phyloP scores from a whole-genome alignment of 2,797 vertebrate species.

The Bovichtus variegatus region DNA sequence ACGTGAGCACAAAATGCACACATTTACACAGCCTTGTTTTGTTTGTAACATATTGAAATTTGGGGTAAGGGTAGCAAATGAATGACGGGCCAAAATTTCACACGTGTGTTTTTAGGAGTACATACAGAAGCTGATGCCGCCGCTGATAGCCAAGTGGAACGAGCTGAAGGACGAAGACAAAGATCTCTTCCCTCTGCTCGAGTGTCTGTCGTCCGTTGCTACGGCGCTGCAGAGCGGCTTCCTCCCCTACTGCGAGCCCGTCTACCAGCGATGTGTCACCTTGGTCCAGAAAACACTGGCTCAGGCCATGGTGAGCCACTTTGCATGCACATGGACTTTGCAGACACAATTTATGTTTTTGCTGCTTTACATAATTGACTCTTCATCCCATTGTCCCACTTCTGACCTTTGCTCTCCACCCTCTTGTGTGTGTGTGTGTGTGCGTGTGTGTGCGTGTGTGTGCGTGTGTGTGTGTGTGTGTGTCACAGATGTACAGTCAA shows the following conservation, averaged over 20 bases:
- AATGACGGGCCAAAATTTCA: background rate
- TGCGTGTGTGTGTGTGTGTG: background rate
- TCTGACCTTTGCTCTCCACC: background rate
- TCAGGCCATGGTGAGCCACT: slow-evolving; percentile 91
- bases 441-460: background rate
- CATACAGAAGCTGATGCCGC: slow-evolving; percentile 96
- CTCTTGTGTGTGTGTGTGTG: background rate
- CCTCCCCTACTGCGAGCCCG: slow-evolving; percentile 95
- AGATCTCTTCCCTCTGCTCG: slow-evolving; percentile 94
- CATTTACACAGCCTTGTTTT: background rate
- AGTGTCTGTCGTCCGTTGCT: slow-evolving; percentile 95
- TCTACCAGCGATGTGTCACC: slow-evolving; percentile 96
- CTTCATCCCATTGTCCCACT: background rate
- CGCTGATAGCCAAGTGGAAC: slow-evolving; percentile 96
- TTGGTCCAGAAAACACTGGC: slow-evolving; percentile 95
- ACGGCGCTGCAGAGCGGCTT: slow-evolving; percentile 95
- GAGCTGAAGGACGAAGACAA: slow-evolving; percentile 97
- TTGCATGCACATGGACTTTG: background rate
- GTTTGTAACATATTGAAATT: background rate
- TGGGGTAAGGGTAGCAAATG: background rate
- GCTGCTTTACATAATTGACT: background rate
- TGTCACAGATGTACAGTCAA: slow-evolving; percentile 92
- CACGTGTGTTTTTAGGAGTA: slow-evolving; percentile 86
- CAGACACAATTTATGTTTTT: background rate
- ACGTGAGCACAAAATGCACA: slow-evolving; percentile 64